These are phyloP conservation scores for Malurus cyaneus DNA, from an alignment of 2,113 vertebrate species.

Conservation along the genomic window DNA sequence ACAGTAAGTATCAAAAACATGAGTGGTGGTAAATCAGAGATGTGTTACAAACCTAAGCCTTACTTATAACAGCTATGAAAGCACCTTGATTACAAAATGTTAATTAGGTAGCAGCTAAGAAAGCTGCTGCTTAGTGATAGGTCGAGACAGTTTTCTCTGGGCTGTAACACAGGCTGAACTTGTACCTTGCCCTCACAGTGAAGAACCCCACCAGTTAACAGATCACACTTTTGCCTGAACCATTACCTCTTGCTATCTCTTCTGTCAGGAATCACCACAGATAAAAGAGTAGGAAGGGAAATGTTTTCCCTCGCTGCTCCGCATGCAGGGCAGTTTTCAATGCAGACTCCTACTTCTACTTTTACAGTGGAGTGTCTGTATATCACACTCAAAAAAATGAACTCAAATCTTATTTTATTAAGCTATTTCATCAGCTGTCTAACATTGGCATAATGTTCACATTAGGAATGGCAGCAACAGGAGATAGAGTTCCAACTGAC, in stretches of 20 bases:
- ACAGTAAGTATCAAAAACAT: background rate
- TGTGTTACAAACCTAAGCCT: background rate
- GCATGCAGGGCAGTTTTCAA: background rate
- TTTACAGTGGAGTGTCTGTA: background rate
- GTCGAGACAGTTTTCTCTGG: background rate
- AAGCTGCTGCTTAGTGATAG: background rate
- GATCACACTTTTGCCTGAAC: background rate
- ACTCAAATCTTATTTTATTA: background rate
- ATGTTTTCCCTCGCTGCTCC: background rate
- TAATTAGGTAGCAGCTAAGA: background rate
- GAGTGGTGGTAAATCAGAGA: background rate
- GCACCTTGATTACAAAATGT: background rate
- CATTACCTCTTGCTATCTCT: background rate
- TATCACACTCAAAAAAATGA: background rate
- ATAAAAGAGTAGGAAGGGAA: background rate
- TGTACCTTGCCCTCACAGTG: background rate
- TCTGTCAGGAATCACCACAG: background rate
- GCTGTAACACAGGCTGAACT: background rate
- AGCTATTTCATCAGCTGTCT: background rate
- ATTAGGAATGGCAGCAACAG: background rate
- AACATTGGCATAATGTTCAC: background rate
- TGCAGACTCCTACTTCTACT: background rate
- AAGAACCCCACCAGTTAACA: background rate
- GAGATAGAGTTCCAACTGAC: background rate
- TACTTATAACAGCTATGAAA: background rate